phyloP scores from a whole-genome alignment of 2,888 invertebrate species.

The Apotomis capreana region DNA sequence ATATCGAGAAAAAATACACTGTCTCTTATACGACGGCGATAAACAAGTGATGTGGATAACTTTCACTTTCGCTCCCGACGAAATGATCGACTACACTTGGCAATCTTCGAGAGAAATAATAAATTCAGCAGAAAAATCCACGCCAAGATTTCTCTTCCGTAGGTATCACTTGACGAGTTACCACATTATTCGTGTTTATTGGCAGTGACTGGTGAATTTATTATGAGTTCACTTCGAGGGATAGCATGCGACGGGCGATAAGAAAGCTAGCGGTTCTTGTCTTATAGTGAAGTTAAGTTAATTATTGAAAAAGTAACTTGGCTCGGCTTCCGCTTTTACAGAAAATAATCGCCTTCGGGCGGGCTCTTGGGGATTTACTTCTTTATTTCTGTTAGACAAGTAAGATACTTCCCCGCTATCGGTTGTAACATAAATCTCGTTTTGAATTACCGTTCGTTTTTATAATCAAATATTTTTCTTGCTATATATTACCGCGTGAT shows the following conservation, averaged over 20 bases:
- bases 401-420: constrained; percentile 27
- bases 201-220: constrained; percentile 16
- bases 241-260: constrained; percentile 7
- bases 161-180: constrained; percentile 10
- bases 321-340: constrained; percentile 35
- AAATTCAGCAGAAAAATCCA: constrained; percentile 2
- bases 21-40: constrained; percentile 53
- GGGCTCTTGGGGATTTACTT: constrained; percentile 34
- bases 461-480: background rate
- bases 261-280: constrained; percentile 21
- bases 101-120: constrained; percentile 18
- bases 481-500: background rate
- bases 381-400: constrained; percentile 33
- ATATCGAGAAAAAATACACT: constrained; percentile 58
- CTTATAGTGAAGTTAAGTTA: constrained; percentile 27
- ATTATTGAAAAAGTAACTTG: constrained; percentile 40
- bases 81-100: constrained; percentile 28
- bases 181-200: constrained; percentile 23
- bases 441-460: constrained; percentile 1
- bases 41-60: constrained; percentile 48
- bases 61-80: constrained; percentile 20
- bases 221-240: constrained; percentile 1
- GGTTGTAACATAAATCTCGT: constrained; percentile 7
- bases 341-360: constrained; percentile 36
- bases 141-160: constrained; percentile 6